Base-by-base conservation (phyloP, 2,888 invertebrate genomes). In the Kuschelorhynchus macadamiae region DNA sequence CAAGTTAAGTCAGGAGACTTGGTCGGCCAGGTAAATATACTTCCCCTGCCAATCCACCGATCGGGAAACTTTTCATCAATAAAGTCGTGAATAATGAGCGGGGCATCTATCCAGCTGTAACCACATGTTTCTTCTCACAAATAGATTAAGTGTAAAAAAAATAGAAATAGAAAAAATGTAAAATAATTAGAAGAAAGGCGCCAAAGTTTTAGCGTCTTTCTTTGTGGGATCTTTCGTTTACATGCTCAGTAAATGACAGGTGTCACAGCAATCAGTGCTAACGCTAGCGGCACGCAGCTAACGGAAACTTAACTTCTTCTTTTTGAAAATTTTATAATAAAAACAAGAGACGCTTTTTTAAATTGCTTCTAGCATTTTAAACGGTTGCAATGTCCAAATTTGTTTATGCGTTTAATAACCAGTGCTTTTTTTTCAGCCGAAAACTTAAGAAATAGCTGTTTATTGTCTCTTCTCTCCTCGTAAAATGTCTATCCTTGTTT, bases 221-320 rank as follows among this genome's bases (percentile, higher is more conserved):
- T 30, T 50, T 30, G 14, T 30, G 12, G 11, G 21, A 57, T 57
- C 30, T 57, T 12, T 44, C 7, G 57, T 30, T 44, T 57, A 17
- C 20, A 57, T 57, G n/a, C 25, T 11, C 30, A 57, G 21, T 30
- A 16, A 8, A 56, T 56, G 42, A 18, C 56, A 56, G 7, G 21
- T 46, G 16, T 8, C 17, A 16, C 57, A 44, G 14, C 14, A 46
- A 30, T 57, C 44, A 30, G 32, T 57, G 16, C 57, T 21, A n/a
- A n/a, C n/a, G n/a, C n/a, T n/a, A n/a, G n/a, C n/a, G n/a, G n/a
- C n/a, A n/a, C n/a, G n/a, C 1, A 46, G 57, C 32, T 16, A 9
- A 47, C 57, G 21, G 14, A 55, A 55, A 17, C 36, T 36, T 36
- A 57, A 30, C 50, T 50, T 50, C 21, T 50, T 50, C 12, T 50